These are phyloP conservation scores for Agraylea sexmaculata DNA, from an alignment of 1,140 invertebrate genomes.

Conservation along the genomic window DNA sequence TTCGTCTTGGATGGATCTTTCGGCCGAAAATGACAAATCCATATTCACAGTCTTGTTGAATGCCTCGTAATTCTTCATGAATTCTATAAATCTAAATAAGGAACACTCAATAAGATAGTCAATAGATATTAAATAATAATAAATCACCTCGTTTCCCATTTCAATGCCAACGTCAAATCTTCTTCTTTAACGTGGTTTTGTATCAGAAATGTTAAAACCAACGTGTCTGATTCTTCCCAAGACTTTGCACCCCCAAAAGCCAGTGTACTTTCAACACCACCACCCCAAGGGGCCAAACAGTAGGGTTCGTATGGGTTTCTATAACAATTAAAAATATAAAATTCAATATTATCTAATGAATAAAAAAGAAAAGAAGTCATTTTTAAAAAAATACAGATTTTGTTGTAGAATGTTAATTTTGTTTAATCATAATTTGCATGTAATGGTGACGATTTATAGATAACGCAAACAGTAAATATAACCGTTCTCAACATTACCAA, in stretches of 20 bases:
- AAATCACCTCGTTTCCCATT: slow-evolving; percentile 63
- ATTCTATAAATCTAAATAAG: slow-evolving; percentile 54
- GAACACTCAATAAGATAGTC: slow-evolving; percentile 9
- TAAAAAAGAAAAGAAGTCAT: background rate
- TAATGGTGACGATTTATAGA: too few species aligned
- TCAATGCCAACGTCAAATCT: slow-evolving; percentile 44
- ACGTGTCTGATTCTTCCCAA: slow-evolving; percentile 31
- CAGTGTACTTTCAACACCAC: slow-evolving; percentile 71
- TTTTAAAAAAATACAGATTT: too few species aligned
- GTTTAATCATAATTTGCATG: too few species aligned
- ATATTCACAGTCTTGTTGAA: slow-evolving; percentile 48
- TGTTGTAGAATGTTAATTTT: too few species aligned
- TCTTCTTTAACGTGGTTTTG: slow-evolving; percentile 48
- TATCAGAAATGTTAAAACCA: slow-evolving; percentile 69
- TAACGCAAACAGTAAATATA: too few species aligned
- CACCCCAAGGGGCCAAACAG: slow-evolving; percentile 73
- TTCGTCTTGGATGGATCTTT: slow-evolving; percentile 85
- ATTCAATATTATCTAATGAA: background rate
- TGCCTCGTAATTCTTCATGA: slow-evolving; percentile 57
- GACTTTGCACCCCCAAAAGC: slow-evolving; percentile 61
- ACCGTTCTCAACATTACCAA: too few species aligned
- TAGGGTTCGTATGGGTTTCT: slow-evolving; percentile 48
- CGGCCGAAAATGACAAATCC: slow-evolving; percentile 66
- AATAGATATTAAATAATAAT: slow-evolving; percentile 7
- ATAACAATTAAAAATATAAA: slow-evolving; percentile 29